Evolutionary conservation across 2,113 vertebrate genomes (phyloP).

Genomic region (Chloroceryle aenea): DNA sequence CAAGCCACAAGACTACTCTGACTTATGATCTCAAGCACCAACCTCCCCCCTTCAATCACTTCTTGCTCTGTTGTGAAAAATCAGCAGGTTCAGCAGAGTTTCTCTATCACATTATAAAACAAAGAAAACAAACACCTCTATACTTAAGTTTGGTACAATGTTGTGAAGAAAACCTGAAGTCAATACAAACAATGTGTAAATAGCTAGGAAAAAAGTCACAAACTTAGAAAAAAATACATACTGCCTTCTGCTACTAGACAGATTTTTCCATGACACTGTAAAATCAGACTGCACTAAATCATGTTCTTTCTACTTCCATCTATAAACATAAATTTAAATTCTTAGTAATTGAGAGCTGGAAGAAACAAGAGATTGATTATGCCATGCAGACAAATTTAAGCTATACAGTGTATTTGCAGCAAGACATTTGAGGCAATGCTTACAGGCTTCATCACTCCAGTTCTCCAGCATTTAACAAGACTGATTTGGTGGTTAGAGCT

Average conservation of each 20-base stretch:
- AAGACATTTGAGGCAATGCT: not conserved
- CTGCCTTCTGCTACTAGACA: not conserved
- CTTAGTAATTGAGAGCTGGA: not conserved
- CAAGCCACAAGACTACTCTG: not conserved
- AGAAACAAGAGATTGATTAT: not conserved
- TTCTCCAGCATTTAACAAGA: not conserved
- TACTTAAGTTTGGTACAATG: not conserved
- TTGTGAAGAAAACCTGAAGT: not conserved
- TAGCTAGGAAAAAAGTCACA: accelerated
- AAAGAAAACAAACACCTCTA: not conserved
- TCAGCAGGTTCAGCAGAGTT: not conserved
- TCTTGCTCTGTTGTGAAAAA: not conserved
- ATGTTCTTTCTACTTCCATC: not conserved
- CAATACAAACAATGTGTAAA: not conserved
- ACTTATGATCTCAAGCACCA: not conserved
- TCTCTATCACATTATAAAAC: not conserved
- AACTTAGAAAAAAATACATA: not conserved
- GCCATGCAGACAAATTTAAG: not conserved
- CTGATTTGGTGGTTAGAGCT: not conserved
- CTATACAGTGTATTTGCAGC: not conserved
- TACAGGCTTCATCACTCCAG: not conserved
- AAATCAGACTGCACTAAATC: not conserved
- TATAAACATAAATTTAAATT: not conserved
- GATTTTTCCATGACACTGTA: not conserved
- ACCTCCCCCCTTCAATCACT: not conserved